A percentile compares a stretch with the other conserved stretches of the same genome.
phyloP scores from a whole-genome alignment of 1,140 invertebrate genomes.

The Lerema accius region DNA sequence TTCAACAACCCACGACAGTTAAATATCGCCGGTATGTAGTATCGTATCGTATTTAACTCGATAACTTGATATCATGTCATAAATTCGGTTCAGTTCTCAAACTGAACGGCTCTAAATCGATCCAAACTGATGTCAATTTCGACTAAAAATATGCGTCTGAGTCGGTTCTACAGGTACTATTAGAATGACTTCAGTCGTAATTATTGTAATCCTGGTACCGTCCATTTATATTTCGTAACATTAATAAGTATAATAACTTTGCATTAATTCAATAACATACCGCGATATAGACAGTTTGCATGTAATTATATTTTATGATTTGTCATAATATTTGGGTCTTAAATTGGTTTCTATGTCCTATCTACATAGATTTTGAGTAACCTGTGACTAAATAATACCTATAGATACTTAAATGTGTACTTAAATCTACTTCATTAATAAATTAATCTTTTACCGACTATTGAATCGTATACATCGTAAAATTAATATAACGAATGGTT shows the following conservation, averaged over 20 bases:
- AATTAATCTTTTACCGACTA: no score
- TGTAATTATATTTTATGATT: neutral
- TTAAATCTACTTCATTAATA: no score
- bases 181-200: neutral
- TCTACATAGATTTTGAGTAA: no score
- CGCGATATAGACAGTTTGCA: no score
- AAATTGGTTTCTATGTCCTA: no score
- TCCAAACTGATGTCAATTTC: constrained; percentile 15
- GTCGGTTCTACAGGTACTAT: neutral
- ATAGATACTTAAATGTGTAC: no score
- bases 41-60: neutral
- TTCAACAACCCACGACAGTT: neutral
- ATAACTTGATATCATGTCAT: constrained; percentile 10
- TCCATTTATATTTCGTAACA: constrained; percentile 7
- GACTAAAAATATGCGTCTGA: constrained; percentile 11
- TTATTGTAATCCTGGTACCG: neutral
- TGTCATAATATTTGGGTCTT: no score
- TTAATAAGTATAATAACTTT: neutral
- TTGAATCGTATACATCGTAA: no score
- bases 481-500: no score
- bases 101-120: constrained; percentile 20
- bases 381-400: no score
- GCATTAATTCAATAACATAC: neutral
- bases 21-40: neutral
- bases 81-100: constrained; percentile 17